phyloP scores from a whole-genome alignment of 1,140 invertebrate species.

The Trachymyrmex cornetzi region DNA sequence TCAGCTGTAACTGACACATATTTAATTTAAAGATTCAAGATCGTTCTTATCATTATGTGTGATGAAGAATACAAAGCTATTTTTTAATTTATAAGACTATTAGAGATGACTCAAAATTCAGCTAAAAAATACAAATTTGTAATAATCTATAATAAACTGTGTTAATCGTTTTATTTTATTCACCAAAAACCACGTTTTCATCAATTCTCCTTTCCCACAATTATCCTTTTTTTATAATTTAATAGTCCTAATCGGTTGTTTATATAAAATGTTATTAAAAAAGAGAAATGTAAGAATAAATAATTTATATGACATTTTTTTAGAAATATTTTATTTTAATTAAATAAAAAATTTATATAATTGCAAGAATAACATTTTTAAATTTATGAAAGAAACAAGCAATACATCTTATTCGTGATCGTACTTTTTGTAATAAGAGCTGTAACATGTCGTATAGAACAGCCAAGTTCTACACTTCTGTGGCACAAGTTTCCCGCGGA shows the following conservation, averaged over 20 bases:
- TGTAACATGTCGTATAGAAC: conserved; percentile 28
- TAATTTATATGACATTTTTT: background rate
- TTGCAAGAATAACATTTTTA: conserved; percentile 12
- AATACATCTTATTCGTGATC: conserved; percentile 15
- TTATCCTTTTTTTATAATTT: too few relatives aligned
- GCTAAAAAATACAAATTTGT: too few relatives aligned
- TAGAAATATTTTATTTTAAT: background rate
- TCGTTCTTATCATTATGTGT: too few relatives aligned
- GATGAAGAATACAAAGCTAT: too few relatives aligned
- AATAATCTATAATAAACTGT: too few relatives aligned
- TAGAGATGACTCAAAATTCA: too few relatives aligned
- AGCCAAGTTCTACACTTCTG: conserved; percentile 39
- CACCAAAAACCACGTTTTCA: too few relatives aligned
- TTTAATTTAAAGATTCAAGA: too few relatives aligned
- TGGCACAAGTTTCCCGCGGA: conserved; percentile 39
- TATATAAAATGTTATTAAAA: conserved; percentile 10
- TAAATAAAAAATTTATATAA: conserved; percentile 16
- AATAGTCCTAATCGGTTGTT: background rate
- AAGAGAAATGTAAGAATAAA: background rate
- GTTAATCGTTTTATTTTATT: too few relatives aligned
- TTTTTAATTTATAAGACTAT: too few relatives aligned
- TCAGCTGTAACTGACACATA: too few relatives aligned
- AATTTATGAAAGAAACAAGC: conserved; percentile 8
- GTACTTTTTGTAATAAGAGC: conserved; percentile 43
- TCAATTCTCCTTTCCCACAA: too few relatives aligned